phyloP scores from a whole-genome alignment of 1,140 invertebrate genomes.

The Sinella curviseta region DNA sequence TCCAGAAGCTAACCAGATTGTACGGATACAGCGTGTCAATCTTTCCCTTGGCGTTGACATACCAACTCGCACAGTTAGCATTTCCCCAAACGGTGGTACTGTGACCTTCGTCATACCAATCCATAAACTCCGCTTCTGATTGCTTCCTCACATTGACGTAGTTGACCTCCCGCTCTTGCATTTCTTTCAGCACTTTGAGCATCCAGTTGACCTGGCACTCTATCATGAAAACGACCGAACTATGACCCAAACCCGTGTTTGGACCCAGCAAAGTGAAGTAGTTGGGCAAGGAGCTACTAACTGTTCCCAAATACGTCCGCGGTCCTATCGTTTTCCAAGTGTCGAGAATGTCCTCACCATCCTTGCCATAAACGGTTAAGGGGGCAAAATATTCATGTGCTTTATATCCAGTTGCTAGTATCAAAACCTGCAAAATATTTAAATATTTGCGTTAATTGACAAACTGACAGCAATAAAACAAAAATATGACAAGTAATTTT shows the following conservation, averaged over 20 bases:
- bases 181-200: conserved; percentile 30
- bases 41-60: conserved; percentile 36
- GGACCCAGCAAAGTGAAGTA: conserved; percentile 31
- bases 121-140: conserved; percentile 31
- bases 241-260: conserved; percentile 40
- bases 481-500: not conserved
- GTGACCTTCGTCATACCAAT: conserved; percentile 26
- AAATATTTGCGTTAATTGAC: too few species aligned
- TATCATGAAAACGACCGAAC: conserved; percentile 41
- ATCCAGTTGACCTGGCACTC: conserved; percentile 43
- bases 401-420: conserved; percentile 37
- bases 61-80: conserved; percentile 38
- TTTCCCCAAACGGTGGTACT: conserved; percentile 41
- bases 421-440: conserved; percentile 23
- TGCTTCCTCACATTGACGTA: conserved; percentile 29
- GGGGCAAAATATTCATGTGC: conserved; percentile 35
- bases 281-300: conserved; percentile 11
- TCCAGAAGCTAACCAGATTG: conserved; percentile 8
- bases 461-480: too few species aligned
- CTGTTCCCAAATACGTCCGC: conserved; percentile 23
- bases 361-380: conserved; percentile 28
- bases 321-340: conserved; percentile 32
- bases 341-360: conserved; percentile 29
- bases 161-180: conserved; percentile 25
- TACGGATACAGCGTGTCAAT: conserved; percentile 40